Evolutionary conservation across 1,140 invertebrate genomes (phyloP).

Genomic region (Aphaenogaster rudis): DNA sequence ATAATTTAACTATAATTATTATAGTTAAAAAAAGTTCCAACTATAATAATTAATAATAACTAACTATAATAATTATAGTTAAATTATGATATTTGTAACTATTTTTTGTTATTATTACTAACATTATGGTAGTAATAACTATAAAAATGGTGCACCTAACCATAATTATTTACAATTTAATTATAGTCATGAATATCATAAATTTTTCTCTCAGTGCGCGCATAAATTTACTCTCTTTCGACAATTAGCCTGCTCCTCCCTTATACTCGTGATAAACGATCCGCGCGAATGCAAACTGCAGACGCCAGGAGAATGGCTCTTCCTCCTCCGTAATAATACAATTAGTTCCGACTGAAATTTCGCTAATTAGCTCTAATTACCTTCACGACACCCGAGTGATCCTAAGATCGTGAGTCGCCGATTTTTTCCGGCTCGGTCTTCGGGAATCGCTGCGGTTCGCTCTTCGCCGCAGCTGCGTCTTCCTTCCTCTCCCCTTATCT

Average conservation of each 20-base stretch:
- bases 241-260: not conserved
- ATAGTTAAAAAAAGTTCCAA: too few relatives aligned
- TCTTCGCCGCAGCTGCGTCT: not conserved
- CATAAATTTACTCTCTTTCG: conserved; percentile 18
- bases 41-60: too few relatives aligned
- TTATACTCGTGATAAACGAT: not conserved
- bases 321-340: not conserved
- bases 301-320: not conserved
- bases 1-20: too few relatives aligned
- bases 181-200: too few relatives aligned
- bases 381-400: conserved; percentile 18
- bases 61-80: too few relatives aligned
- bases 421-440: not conserved
- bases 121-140: too few relatives aligned
- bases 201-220: not conserved
- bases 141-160: too few relatives aligned
- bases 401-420: not conserved
- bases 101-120: too few relatives aligned
- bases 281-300: not conserved
- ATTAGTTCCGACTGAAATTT: conserved; percentile 14
- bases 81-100: too few relatives aligned
- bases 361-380: conserved; percentile 44
- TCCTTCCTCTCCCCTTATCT: not conserved
- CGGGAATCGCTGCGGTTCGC: not conserved
- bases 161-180: too few relatives aligned